Conservation (phyloP, 2,797 vertebrate species). For the Sebastolobus alascanus region DNA sequence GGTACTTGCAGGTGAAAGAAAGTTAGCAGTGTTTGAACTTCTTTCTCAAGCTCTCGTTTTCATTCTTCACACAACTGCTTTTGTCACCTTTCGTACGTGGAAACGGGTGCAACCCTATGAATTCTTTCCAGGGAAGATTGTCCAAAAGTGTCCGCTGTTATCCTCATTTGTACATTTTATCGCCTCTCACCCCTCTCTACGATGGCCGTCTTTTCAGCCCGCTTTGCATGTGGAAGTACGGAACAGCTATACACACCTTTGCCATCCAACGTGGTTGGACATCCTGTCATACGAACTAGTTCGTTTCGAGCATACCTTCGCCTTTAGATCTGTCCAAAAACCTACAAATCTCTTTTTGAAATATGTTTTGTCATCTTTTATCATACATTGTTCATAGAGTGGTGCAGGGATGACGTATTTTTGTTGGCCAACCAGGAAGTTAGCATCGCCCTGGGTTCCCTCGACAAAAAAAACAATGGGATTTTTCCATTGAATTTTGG, state of each 20-base stretch:
- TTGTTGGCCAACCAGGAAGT: accelerated
- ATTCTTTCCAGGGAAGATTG: not conserved
- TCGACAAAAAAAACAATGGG: no score
- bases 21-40: not conserved
- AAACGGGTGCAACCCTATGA: not conserved
- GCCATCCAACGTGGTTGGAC: not conserved
- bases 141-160: not conserved
- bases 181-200: not conserved
- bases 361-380: not conserved
- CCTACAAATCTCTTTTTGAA: not conserved
- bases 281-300: not conserved
- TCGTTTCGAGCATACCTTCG: not conserved
- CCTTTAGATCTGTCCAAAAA: not conserved
- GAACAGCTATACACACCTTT: not conserved
- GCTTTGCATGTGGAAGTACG: not conserved
- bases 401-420: no score
- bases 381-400: not conserved
- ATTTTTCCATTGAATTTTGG: no score
- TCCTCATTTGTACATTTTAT: not conserved
- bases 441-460: no score
- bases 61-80: not conserved
- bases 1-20: not conserved
- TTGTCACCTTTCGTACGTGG: accelerated
- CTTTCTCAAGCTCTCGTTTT: not conserved
- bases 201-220: not conserved